phyloP scores from a whole-genome alignment of 2,113 vertebrate species.

The Zapornia atra region DNA sequence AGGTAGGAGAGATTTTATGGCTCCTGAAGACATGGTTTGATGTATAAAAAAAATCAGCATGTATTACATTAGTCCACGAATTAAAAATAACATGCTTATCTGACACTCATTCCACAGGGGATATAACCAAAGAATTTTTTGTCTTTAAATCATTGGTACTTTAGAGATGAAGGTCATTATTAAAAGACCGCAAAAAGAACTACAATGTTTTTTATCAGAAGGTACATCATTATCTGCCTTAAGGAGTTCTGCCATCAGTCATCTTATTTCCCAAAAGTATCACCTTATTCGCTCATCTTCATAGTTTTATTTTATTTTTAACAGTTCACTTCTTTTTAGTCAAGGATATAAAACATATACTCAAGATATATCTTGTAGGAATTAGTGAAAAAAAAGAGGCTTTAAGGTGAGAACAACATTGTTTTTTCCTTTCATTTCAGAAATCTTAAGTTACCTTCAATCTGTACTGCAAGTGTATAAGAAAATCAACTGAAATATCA shows the following conservation, averaged over 20 bases:
- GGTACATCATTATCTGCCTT: background rate
- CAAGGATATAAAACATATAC: background rate
- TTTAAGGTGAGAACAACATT: constrained; percentile 16
- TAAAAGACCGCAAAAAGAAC: background rate
- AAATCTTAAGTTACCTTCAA: background rate
- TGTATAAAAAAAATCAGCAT: background rate
- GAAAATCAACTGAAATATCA: background rate
- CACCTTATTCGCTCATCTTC: background rate
- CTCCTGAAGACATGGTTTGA: background rate
- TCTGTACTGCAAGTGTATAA: background rate
- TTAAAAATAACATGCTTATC: background rate
- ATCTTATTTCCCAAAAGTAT: background rate
- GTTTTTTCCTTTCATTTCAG: background rate
- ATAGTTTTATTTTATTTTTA: background rate
- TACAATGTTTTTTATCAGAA: background rate
- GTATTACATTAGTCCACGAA: background rate
- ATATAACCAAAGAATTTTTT: background rate
- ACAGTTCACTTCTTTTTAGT: background rate
- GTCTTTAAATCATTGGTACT: background rate
- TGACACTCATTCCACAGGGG: background rate
- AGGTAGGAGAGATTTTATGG: background rate
- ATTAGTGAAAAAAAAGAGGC: constrained; percentile 2
- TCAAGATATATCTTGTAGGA: background rate
- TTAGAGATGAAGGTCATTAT: background rate
- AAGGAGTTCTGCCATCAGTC: background rate